phyloP scores from a whole-genome alignment of 2,888 invertebrate genomes.

The Emesis furor region DNA sequence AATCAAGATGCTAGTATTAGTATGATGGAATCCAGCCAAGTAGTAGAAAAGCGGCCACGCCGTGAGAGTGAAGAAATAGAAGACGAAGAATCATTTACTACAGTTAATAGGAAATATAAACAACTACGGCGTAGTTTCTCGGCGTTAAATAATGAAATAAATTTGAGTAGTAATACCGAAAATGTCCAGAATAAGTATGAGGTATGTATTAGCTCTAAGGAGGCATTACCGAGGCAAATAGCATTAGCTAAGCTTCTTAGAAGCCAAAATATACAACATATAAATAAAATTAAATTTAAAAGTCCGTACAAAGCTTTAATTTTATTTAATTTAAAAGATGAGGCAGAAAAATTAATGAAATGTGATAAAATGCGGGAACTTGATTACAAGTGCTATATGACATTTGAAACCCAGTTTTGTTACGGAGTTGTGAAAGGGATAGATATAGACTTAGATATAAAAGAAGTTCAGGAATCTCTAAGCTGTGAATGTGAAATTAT shows the following conservation, averaged over 20 bases:
- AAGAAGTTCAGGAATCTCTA: neutral
- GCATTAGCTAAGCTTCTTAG: neutral
- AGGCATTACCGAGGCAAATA: neutral
- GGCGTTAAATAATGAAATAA: neutral
- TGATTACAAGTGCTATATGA: neutral
- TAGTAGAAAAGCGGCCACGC: neutral
- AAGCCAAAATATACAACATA: neutral
- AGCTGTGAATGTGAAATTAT: neutral
- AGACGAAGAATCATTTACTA: neutral
- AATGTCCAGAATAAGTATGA: neutral
- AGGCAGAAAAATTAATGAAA: neutral
- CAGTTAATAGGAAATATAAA: neutral
- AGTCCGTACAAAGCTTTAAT: neutral
- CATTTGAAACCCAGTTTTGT: neutral
- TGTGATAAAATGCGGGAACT: neutral
- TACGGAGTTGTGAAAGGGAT: neutral
- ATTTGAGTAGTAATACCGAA: neutral
- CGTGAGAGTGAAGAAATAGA: neutral
- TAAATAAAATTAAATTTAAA: conserved; percentile 1
- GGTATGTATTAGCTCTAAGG: neutral
- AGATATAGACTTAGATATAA: neutral
- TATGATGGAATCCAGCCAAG: neutral
- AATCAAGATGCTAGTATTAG: neutral
- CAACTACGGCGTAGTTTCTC: conserved; percentile 5
- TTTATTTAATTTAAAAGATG: neutral